Evolutionary conservation across 2,888 invertebrate genomes (phyloP).

Genomic region (Troides helena): DNA sequence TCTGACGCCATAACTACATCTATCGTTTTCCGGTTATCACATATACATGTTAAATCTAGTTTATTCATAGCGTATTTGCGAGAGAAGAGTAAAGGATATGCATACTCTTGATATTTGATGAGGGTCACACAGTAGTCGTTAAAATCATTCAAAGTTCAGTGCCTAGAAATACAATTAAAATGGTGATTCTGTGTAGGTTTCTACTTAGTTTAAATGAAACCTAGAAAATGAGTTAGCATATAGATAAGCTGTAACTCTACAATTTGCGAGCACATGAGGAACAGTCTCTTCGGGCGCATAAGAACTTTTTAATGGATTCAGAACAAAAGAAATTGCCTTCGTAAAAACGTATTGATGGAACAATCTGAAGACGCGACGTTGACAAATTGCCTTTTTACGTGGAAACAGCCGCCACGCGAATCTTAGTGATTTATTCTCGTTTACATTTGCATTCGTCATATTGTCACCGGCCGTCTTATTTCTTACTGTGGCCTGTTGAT

Average conservation of each 20-base stretch:
- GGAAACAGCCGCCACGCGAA: conserved; percentile 23
- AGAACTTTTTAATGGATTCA: conserved; percentile 27
- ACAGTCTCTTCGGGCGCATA: conserved; percentile 9
- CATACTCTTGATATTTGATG: too few species aligned
- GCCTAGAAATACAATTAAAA: too few species aligned
- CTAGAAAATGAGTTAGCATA: conserved; percentile 7
- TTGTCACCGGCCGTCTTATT: conserved; percentile 11
- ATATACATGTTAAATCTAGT: too few species aligned
- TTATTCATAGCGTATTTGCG: too few species aligned
- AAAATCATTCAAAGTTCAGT: too few species aligned
- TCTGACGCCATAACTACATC: too few species aligned
- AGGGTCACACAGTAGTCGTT: too few species aligned
- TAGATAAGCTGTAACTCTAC: background rate
- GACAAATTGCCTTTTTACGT: conserved; percentile 29
- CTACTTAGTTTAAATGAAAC: too few species aligned
- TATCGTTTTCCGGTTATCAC: too few species aligned
- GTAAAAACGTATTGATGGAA: conserved; percentile 29
- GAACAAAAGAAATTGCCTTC: conserved; percentile 24
- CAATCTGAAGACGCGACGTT: conserved; percentile 27
- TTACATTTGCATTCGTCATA: conserved; percentile 27
- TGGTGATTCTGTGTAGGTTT: too few species aligned
- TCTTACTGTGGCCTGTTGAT: conserved; percentile 1
- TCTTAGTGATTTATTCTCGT: conserved; percentile 22
- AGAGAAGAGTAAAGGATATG: too few species aligned
- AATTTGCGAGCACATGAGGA: conserved; percentile 12